Evolutionary conservation across 2,888 invertebrate genomes (phyloP).

Genomic region (Conops quadrifasciatus): DNA sequence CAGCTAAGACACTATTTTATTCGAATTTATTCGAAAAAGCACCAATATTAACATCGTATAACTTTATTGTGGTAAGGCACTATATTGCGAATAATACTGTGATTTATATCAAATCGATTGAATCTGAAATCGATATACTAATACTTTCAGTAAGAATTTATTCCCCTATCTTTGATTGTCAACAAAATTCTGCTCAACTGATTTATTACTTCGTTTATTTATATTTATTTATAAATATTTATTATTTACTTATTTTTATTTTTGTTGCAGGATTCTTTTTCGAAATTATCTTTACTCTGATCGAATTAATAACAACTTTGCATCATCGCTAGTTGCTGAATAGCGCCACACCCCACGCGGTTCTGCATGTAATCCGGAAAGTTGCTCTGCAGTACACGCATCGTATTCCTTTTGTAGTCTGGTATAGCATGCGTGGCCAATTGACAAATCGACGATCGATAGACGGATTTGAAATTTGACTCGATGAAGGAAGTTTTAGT

Average conservation of each 20-base stretch:
- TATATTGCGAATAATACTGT: too few species aligned
- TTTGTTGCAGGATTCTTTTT: not conserved
- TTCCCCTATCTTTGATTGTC: too few species aligned
- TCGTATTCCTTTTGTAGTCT: slow-evolving; percentile 68
- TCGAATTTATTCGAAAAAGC: too few species aligned
- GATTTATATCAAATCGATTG: not conserved
- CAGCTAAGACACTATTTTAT: too few species aligned
- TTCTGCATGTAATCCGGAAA: slow-evolving; percentile 72
- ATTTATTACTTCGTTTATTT: too few species aligned
- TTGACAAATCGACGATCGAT: slow-evolving; percentile 67
- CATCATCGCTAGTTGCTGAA: slow-evolving; percentile 67
- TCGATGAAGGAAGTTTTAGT: slow-evolving; percentile 64
- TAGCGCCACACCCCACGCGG: slow-evolving; percentile 71
- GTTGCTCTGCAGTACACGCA: slow-evolving; percentile 72
- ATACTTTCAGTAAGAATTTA: too few species aligned
- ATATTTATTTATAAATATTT: too few species aligned
- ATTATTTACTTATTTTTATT: not conserved
- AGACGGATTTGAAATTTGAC: slow-evolving; percentile 68
- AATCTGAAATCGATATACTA: too few species aligned
- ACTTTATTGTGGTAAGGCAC: too few species aligned
- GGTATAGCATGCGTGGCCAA: slow-evolving; percentile 71
- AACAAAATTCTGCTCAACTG: too few species aligned
- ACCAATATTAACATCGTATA: too few species aligned
- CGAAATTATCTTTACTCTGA: too few species aligned
- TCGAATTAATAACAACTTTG: slow-evolving; percentile 59